Conservation (phyloP, 2,113 vertebrate species). For the Sylvilagus bachmani region DNA sequence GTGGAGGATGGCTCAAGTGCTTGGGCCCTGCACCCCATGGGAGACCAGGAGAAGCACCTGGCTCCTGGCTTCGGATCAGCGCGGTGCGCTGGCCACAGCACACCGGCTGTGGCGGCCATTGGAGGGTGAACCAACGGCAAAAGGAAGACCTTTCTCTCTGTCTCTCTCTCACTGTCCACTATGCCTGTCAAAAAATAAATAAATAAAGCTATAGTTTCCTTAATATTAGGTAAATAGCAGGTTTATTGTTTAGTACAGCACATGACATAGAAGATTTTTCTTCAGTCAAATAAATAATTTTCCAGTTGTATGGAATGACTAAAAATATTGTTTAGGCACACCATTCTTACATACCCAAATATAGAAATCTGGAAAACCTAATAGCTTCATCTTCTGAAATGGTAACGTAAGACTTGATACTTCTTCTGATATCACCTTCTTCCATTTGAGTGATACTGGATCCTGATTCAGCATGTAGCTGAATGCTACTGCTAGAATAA, state of each 20-base stretch:
- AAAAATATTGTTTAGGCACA: background rate
- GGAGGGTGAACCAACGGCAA: no score
- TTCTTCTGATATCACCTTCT: background rate
- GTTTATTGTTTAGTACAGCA: background rate
- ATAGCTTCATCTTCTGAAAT: background rate
- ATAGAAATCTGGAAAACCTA: background rate
- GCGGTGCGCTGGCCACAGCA: no score
- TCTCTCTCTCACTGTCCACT: no score
- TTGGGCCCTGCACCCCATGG: no score
- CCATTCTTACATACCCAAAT: background rate
- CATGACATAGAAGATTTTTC: background rate
- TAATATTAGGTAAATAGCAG: background rate
- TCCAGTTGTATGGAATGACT: background rate
- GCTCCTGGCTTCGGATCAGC: no score
- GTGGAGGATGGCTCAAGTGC: no score
- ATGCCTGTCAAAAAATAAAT: no score
- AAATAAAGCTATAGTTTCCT: background rate
- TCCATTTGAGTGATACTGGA: conserved; percentile 7
- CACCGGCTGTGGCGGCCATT: no score
- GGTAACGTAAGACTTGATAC: background rate
- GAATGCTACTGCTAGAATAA: background rate
- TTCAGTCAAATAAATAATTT: conserved; percentile 53
- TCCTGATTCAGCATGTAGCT: conserved; percentile 31
- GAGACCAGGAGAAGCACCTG: no score
- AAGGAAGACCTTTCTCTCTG: no score